Conservation (phyloP, 53 echinoderm and acorn worm genomes). For the Holothuria leucospilota region DNA sequence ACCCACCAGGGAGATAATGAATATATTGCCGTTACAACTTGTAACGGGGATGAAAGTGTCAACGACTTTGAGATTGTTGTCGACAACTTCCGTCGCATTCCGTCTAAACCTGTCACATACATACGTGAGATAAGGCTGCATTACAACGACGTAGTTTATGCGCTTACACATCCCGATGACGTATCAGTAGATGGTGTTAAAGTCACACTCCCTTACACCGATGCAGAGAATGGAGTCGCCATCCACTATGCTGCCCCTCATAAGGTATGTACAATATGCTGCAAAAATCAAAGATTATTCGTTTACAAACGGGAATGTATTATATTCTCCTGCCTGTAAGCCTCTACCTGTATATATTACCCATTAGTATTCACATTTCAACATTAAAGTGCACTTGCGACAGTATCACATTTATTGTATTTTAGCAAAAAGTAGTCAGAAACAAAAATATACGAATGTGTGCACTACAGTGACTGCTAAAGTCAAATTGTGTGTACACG, state of each 20-base stretch:
- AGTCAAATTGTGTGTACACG: too few species aligned
- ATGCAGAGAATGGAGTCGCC: neutral
- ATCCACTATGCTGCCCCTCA: slow-evolving; percentile 33
- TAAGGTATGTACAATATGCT: neutral
- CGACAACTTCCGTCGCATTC: slow-evolving; percentile 17
- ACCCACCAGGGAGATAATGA: slow-evolving; percentile 28
- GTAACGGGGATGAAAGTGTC: slow-evolving; percentile 27
- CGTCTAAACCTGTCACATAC: slow-evolving; percentile 26
- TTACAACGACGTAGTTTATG: slow-evolving; percentile 25
- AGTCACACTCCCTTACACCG: slow-evolving; percentile 7
- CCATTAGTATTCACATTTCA: too few species aligned
- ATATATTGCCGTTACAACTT: slow-evolving; percentile 16
- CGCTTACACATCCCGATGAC: slow-evolving; percentile 2
- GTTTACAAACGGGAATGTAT: too few species aligned
- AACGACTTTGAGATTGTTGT: slow-evolving; percentile 27
- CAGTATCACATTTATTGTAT: too few species aligned
- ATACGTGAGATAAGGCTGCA: slow-evolving; percentile 19
- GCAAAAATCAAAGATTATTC: too few species aligned
- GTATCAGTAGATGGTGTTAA: slow-evolving; percentile 4
- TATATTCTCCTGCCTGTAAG: too few species aligned
- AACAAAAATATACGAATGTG: too few species aligned
- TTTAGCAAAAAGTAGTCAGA: too few species aligned
- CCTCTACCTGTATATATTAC: too few species aligned
- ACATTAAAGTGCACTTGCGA: too few species aligned
- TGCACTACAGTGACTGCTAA: too few species aligned